Conservation (phyloP, 2,113 vertebrate genomes). For the Lagopus leucura region DNA sequence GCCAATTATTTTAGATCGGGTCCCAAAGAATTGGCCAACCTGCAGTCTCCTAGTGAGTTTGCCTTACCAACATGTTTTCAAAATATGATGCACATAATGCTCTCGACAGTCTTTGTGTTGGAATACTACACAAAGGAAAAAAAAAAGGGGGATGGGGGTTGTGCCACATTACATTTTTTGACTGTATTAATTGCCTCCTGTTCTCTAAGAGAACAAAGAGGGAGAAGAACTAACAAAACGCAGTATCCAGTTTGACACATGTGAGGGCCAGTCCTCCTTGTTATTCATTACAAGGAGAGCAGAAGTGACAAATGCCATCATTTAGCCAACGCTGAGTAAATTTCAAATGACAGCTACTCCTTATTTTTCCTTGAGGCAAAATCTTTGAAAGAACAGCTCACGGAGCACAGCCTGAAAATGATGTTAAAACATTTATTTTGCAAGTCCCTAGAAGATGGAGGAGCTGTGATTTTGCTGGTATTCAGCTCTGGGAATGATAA, state of each 20-base stretch:
- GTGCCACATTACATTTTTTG: neutral
- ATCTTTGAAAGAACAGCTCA: slow-evolving; percentile 35
- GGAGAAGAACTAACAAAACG: neutral
- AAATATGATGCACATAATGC: neutral
- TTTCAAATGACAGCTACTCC: slow-evolving; percentile 53
- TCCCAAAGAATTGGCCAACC: neutral
- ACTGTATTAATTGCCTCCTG: neutral
- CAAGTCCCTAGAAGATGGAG: neutral
- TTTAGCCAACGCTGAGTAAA: slow-evolving; percentile 42
- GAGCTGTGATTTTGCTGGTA: neutral
- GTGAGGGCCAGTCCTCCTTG: neutral
- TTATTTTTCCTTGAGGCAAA: neutral
- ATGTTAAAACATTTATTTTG: neutral
- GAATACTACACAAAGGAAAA: neutral
- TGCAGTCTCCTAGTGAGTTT: neutral
- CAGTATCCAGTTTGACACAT: slow-evolving; percentile 7
- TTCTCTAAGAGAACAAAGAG: slow-evolving; percentile 32
- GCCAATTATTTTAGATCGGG: slow-evolving; percentile 32
- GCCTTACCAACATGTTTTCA: neutral
- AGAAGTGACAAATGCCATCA: slow-evolving; percentile 64
- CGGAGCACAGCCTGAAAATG: neutral
- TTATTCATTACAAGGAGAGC: neutral
- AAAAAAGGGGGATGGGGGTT: neutral
- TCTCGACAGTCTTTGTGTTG: neutral
- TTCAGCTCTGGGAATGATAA: neutral